A percentile compares a stretch with the other conserved stretches of the same genome.
Evolutionary conservation across 2,797 vertebrate species (phyloP).

Genomic region (Syndactyla subalaris): DNA sequence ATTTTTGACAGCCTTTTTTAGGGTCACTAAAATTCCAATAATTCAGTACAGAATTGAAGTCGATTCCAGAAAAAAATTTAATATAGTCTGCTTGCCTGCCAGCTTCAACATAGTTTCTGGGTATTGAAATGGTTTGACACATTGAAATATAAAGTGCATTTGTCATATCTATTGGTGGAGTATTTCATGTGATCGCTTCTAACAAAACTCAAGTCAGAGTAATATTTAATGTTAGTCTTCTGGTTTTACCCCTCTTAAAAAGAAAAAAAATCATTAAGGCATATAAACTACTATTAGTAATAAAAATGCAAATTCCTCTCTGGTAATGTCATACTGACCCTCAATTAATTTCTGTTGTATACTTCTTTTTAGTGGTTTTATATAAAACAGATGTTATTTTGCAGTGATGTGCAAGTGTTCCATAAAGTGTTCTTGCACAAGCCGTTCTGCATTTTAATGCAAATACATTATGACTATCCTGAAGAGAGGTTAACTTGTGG

Average conservation of each 20-base stretch:
- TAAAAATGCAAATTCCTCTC: constrained; percentile 27
- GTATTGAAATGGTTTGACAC: constrained; percentile 85
- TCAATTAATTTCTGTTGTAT: neutral
- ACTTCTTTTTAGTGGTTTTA: neutral
- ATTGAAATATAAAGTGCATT: constrained; percentile 86
- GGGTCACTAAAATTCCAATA: constrained; percentile 88
- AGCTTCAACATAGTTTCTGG: constrained; percentile 81
- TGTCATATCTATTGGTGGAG: constrained; percentile 83
- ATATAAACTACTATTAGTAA: constrained; percentile 45
- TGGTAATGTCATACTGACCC: neutral
- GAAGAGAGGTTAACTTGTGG: neutral
- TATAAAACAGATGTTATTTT: neutral
- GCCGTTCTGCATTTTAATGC: neutral
- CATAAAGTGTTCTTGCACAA: neutral
- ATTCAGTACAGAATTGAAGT: constrained; percentile 86
- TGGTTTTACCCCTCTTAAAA: constrained; percentile 37
- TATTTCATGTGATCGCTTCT: constrained; percentile 77
- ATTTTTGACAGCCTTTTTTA: constrained; percentile 85
- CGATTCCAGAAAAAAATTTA: constrained; percentile 85
- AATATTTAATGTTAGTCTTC: constrained; percentile 69
- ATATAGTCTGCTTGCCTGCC: constrained; percentile 84
- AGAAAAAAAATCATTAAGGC: neutral
- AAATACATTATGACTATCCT: neutral
- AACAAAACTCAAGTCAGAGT: constrained; percentile 76
- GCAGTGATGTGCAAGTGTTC: neutral